Evolutionary conservation across 2,888 invertebrate genomes (phyloP), one percentile per base, ranked within the genome.

Genomic region (Oeneis ivallda): DNA sequence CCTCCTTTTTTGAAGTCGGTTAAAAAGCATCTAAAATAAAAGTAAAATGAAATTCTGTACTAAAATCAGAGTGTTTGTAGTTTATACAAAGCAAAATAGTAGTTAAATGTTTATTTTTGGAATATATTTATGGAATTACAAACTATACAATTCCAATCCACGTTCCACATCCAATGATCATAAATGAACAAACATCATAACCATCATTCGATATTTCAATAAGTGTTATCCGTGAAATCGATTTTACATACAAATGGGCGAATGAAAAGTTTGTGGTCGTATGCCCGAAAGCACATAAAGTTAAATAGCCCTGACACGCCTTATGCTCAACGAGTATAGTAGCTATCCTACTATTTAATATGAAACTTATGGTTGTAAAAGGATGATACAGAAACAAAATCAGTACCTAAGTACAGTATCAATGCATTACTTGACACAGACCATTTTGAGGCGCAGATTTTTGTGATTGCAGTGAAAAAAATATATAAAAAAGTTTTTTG

Each of bases 121-220:
- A 34, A n/a, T n/a, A 52, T 5, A 52, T 10, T 52, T 32, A 32
- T 32, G 52, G n/a, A 13, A 7, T n/a, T 17, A 39, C 11, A 37
- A 39, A 39, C 39, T 11, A 19, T 41, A 1, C 17, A 39, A n/a
- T 41, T 56, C 10, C 7, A n/a, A 41, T 26, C 37, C 15, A 26
- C 37, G 34, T 56, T 56, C 41, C 56, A 41, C 8, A 58, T 58
- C 43, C 58, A 58, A 58, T 58, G 13, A 62, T 43, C 13, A 43
- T 43, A 53, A 45, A 58, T 45, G 45, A 59, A 37, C 59, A 59
- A 59, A 59, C 15, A 59, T 45, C 47, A 61, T 65, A 52, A 39
- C 32, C 39, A 64, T 54, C 43, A 62, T 59, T 67, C 52, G 54
- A 57, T 52, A 64, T 69, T 66, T 70, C 71, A 72, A 72, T 71